Evolutionary conservation across 2,888 invertebrate genomes (phyloP), one percentile per base, ranked within the genome.

Genomic region (Orgyia antiqua): DNA sequence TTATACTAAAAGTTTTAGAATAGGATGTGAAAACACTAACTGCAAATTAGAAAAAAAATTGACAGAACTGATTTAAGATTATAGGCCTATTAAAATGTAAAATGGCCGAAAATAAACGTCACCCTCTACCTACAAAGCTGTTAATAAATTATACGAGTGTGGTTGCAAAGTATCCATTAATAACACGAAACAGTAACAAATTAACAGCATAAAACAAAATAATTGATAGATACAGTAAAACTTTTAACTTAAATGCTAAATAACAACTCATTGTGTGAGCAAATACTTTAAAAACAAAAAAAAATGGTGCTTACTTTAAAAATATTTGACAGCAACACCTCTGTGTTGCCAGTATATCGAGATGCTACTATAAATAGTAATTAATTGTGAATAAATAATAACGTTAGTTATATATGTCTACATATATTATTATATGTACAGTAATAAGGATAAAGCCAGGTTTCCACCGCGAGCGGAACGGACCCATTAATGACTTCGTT

Each of bases 221-320:
- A 46, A 56, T 49, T 52, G 42, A 50, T 49, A 44, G 53, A 51
- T 41, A 50, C 45, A n/a, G n/a, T n/a, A 65, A 67, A 67, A 70
- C 65, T 68, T 68, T 64, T 54, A 66, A 56, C 72, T 72, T 75
- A 75, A 39, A 42, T 36, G 51, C 72, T 74, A 71, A 55, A 45
- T 61, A 72, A 69, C 68, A 71, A 66, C 51, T 52, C 47, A 48
- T 43, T 36, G 48, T 60, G 49, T 63, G 61, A 61, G 59, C 61
- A 57, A 62, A 49, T 45, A 51, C 25, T 35, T 41, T 35, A 36
- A n/a, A 47, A 51, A 26, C 27, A 39, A 46, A 41, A 33, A 40
- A 6, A 39, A 38, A 19, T 38, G 25, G 40, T 27, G 25, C 40
- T 32, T 45, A 48, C 18, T 33, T 34, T 38, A 43, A 20, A 13